Base-by-base conservation (phyloP, 2,113 vertebrate species). In the Rhinolophus sinicus region DNA sequence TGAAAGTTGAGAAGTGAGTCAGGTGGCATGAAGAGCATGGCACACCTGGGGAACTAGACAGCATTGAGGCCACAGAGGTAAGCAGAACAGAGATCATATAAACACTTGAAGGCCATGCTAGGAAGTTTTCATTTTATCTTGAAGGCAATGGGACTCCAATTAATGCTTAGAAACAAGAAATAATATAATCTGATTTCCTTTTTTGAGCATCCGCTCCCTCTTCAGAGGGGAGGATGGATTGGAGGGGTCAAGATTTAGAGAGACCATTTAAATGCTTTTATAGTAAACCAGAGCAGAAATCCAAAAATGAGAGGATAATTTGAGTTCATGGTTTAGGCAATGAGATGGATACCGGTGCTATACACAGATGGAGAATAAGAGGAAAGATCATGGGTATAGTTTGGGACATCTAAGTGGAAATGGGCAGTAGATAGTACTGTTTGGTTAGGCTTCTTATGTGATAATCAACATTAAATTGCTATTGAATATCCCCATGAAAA, bases 401-500 rank as follows among this genome's bases (percentile, higher is more conserved):
- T 90, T 77, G 44, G 33, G 33, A 94, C 24, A 50, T 15, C 54
- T 64, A 88, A 76, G 33, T 84, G 47, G 35, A 90, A 72, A 90
- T 54, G 26, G 58, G 18, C 26, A 70, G 40, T 47, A 80, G 56
- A 24, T 12, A 28, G 69, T 72, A 50, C 60, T 44, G 8, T 40
- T 85, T 77, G 70, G 44, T 85, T 80, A 69, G 70, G 28, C 3
- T 72, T 52, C 28, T 80, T 67, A 65, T 24, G 58, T 69, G 50
- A 73, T 70, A 94, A 86, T 18, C 52, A 94, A 47, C 9, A 84
- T 83, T 91, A 95, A 91, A 78, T 78, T 62, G 11, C 38, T 94
- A 38, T 65, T 93, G 96, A 96, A 94, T 76, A 92, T 14, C 38
- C 16, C 86, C 52, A 52, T 72, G 69, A 78, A 95, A 97, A 91